Conservation (phyloP, 1,140 invertebrate species). For the Drosophila nigromelanica region DNA sequence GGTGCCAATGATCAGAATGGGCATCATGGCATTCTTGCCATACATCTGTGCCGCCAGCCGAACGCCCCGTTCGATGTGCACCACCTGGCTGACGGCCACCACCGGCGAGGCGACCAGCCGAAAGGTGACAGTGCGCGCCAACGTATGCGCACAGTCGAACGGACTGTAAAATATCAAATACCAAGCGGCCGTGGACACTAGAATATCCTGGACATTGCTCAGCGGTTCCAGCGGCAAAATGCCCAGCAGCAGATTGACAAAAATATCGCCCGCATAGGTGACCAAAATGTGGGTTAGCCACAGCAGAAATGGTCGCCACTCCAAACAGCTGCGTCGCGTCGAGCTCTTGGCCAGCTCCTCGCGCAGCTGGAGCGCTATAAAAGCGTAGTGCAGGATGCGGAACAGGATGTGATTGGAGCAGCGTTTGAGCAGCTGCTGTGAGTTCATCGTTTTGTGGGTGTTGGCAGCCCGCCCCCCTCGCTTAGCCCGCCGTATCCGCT, state of each 20-base stretch:
- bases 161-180: constrained; percentile 66
- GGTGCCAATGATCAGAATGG: constrained; percentile 62
- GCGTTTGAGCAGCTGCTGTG: constrained; percentile 44
- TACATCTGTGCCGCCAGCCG: constrained; percentile 41
- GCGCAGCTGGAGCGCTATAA: constrained; percentile 58
- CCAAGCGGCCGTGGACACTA: constrained; percentile 51
- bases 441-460: constrained; percentile 35
- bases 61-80: constrained; percentile 58
- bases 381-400: constrained; percentile 58
- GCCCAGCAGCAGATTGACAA: constrained; percentile 62
- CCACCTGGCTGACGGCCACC: constrained; percentile 56
- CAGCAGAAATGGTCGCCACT: constrained; percentile 57
- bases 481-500: no score
- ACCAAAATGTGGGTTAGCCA: constrained; percentile 62
- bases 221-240: constrained; percentile 58
- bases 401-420: constrained; percentile 58
- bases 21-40: constrained; percentile 44
- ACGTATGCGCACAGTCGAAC: constrained; percentile 38
- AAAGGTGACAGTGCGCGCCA: constrained; percentile 34
- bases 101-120: constrained; percentile 50
- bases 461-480: no score
- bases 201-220: constrained; percentile 48
- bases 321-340: not conserved
- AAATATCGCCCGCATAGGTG: constrained; percentile 59
- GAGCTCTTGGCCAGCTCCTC: constrained; percentile 42